Evolutionary conservation across 1,140 invertebrate species (phyloP), one percentile per base, ranked within the genome.

Genomic region (Musca domestica): DNA sequence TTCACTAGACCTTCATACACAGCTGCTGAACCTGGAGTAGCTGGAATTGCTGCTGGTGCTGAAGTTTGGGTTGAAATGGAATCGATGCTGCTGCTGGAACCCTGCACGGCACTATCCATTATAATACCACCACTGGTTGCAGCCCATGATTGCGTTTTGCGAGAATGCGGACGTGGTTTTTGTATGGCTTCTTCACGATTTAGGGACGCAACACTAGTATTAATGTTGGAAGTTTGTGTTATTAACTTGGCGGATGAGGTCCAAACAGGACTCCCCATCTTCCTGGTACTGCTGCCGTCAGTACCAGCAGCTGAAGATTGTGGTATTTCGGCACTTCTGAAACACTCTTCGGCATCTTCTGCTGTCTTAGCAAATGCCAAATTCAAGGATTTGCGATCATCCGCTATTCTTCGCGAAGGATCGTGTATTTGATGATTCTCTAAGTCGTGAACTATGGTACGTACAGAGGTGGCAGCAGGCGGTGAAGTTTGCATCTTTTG

Each of bases 61-160:
- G 68, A 66, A 17, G 56, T 19, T 23, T 61, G 56, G 1, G 56
- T 61, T 30, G 64, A 91, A 20, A 90, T 92, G 10, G 72, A 73
- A 68, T 73, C 72, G n/a, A 73, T 69, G 67, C 72, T 73, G 74
- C 90, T 91, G 89, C 90, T 92, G 3, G 91, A 92, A 79, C 88
- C 54, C 52, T 27, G 64, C 58, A 61, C 12, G 70, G 69, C 64
- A 46, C 77, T 79, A 71, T 85, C 81, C 63, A 86, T 73, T 73
- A 82, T 69, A 81, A 85, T 76, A 85, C 86, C 71, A 84, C 86
- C 75, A 48, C 76, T 80, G 0, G 74, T 73, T 48, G 76, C 76
- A 6, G 78, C 78, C 78, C 78, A 80, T 1, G 78, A 80, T 30
- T 80, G 78, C 1, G 78, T 80, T 66, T 80, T 80, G 49, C 78